Percentiles rank a stretch among this genome's conserved stretches.
Evolutionary conservation across 2,113 vertebrate genomes (phyloP).

Genomic region (Girardinichthys multiradiatus): DNA sequence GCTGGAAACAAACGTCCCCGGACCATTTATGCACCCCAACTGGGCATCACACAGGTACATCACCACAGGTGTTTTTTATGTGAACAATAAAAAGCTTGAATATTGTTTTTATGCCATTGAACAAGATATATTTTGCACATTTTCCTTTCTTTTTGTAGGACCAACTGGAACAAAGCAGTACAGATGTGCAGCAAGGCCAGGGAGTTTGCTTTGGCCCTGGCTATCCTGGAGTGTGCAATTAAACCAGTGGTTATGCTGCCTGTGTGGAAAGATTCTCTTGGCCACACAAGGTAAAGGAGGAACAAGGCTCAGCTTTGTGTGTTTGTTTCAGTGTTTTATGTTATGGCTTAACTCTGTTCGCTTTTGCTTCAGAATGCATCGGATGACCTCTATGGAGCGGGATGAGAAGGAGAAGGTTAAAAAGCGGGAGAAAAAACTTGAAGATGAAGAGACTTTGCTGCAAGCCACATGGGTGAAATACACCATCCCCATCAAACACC

Average conservation of each 20-base stretch:
- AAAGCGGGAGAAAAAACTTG: constrained; percentile 94
- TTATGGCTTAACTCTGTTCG: neutral
- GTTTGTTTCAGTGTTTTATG: too few species aligned
- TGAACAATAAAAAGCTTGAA: neutral
- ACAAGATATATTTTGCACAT: too few species aligned
- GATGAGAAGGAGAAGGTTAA: constrained; percentile 97
- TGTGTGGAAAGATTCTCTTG: constrained; percentile 94
- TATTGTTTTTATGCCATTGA: neutral
- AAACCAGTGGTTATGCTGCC: constrained; percentile 98
- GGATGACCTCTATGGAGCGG: constrained; percentile 95
- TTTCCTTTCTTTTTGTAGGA: constrained; percentile 73
- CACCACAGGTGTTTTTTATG: neutral
- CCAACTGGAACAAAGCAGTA: constrained; percentile 99
- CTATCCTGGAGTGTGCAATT: constrained; percentile 97
- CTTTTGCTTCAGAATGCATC: constrained; percentile 83
- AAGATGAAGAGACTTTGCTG: constrained; percentile 95
- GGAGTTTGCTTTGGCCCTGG: constrained; percentile 96
- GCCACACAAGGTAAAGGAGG: constrained; percentile 90
- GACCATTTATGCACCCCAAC: constrained; percentile 96
- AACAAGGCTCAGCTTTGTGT: neutral
- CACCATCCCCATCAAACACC: constrained; percentile 95
- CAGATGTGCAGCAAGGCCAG: constrained; percentile 99
- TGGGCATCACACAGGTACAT: constrained; percentile 97
- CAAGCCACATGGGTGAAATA: constrained; percentile 98
- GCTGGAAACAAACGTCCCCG: constrained; percentile 93